Percentiles rank a stretch among this genome's conserved stretches.
These are phyloP conservation scores for Eulemur rufifrons DNA, from an alignment of 2,113 vertebrate genomes.

Conservation along the genomic window DNA sequence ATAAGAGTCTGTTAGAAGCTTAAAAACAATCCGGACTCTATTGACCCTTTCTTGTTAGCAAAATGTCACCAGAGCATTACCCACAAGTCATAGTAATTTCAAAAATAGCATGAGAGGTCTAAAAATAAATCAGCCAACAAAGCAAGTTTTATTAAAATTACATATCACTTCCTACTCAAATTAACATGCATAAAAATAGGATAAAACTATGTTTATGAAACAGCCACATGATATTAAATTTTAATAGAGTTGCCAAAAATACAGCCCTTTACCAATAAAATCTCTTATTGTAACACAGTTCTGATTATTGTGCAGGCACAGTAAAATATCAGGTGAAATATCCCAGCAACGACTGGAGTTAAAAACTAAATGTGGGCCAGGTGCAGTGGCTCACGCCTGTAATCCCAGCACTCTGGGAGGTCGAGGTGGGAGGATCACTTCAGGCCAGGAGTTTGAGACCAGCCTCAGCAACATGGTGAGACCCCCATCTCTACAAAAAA, in stretches of 20 bases:
- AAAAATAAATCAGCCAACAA: constrained; percentile 2
- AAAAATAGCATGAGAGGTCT: not conserved
- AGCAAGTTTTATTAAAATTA: constrained; percentile 19
- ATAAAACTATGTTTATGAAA: not conserved
- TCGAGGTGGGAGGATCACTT: too few relatives aligned
- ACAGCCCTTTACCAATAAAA: not conserved
- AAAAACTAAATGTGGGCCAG: not conserved
- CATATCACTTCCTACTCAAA: not conserved
- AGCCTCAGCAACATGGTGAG: too few relatives aligned
- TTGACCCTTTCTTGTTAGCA: not conserved
- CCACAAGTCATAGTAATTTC: not conserved
- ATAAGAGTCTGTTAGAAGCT: not conserved
- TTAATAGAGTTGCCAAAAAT: not conserved
- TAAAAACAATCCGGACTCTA: not conserved
- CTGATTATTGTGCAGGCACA: not conserved
- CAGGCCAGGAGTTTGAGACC: too few relatives aligned
- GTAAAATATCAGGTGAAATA: not conserved
- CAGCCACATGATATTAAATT: not conserved
- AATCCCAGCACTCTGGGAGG: too few relatives aligned
- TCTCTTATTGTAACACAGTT: not conserved
- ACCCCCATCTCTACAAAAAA: too few relatives aligned
- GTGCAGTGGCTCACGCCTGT: too few relatives aligned
- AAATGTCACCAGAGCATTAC: not conserved
- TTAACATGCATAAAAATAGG: not conserved
- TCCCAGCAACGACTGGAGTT: not conserved